Conservation (phyloP, 2,113 vertebrate species). For the Cygnus buccinator region DNA sequence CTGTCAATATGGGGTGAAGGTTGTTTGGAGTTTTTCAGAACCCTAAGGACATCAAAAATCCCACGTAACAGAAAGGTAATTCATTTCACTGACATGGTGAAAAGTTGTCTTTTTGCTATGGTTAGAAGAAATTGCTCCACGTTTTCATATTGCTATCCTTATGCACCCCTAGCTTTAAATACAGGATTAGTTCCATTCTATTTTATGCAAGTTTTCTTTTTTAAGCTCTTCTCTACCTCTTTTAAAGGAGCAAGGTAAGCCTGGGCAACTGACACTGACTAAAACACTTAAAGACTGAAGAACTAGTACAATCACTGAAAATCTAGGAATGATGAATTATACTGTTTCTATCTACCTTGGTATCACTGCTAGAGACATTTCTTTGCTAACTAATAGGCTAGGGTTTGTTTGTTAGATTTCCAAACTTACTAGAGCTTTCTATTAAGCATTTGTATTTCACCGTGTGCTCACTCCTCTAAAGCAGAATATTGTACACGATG, state of each 20-base stretch:
- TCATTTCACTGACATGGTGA: background rate
- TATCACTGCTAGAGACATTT: background rate
- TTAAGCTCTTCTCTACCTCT: background rate
- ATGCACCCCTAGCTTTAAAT: background rate
- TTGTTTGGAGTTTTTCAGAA: background rate
- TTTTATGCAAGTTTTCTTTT: background rate
- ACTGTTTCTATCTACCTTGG: background rate
- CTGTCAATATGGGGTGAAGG: background rate
- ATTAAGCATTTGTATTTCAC: background rate
- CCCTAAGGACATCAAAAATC: background rate
- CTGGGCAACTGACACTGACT: background rate
- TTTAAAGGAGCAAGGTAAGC: background rate
- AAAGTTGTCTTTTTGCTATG: background rate
- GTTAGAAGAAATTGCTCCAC: background rate
- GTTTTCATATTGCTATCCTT: background rate
- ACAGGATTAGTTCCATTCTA: background rate
- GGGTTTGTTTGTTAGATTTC: background rate
- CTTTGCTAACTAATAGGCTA: background rate
- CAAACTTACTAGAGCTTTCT: background rate
- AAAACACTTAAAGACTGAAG: background rate
- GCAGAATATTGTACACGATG: background rate
- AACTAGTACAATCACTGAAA: background rate
- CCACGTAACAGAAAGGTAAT: background rate
- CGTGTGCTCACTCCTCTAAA: background rate
- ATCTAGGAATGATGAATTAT: background rate